Percentiles rank a stretch among this genome's conserved stretches.
Evolutionary conservation across 2,888 invertebrate genomes (phyloP).

Genomic region (Xestobium rufovillosum): DNA sequence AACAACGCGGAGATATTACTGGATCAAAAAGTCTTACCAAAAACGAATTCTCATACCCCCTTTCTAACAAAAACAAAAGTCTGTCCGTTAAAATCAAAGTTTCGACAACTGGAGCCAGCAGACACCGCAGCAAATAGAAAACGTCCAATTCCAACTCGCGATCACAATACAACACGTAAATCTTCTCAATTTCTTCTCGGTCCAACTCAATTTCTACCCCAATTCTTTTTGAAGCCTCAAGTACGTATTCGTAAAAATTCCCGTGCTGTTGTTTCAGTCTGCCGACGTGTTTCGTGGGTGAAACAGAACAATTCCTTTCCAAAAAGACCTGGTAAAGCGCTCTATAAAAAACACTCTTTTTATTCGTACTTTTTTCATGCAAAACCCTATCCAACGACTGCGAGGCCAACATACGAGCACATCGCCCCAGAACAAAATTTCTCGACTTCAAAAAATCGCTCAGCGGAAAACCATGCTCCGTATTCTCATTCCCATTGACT

Average conservation of each 20-base stretch:
- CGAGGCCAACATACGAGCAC: slow-evolving; percentile 78
- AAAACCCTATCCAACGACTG: slow-evolving; percentile 72
- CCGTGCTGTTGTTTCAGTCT: slow-evolving; percentile 43
- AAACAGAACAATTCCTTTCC: slow-evolving; percentile 39
- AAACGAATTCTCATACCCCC: slow-evolving; percentile 50
- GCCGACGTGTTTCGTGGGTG: slow-evolving; percentile 52
- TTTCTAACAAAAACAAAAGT: slow-evolving; percentile 65
- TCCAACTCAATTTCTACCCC: slow-evolving; percentile 47
- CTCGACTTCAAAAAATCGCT: slow-evolving; percentile 51
- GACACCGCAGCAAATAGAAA: slow-evolving; percentile 71
- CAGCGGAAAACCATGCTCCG: slow-evolving; percentile 56
- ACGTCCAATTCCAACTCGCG: slow-evolving; percentile 55
- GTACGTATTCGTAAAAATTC: slow-evolving; percentile 63
- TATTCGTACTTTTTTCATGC: slow-evolving; percentile 49
- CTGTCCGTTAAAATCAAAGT: slow-evolving; percentile 76
- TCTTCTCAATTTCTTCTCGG: slow-evolving; percentile 40
- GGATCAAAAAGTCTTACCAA: slow-evolving; percentile 78
- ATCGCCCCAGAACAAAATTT: slow-evolving; percentile 54
- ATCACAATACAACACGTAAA: slow-evolving; percentile 39
- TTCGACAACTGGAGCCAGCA: slow-evolving; percentile 75
- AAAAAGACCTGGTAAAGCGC: slow-evolving; percentile 65
- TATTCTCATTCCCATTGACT: slow-evolving; percentile 12
- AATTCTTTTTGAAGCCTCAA: slow-evolving; percentile 57
- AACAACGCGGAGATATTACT: slow-evolving; percentile 74
- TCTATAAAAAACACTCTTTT: slow-evolving; percentile 64